Conservation (phyloP, 1,140 invertebrate species). For the Zaprionus capensis region DNA sequence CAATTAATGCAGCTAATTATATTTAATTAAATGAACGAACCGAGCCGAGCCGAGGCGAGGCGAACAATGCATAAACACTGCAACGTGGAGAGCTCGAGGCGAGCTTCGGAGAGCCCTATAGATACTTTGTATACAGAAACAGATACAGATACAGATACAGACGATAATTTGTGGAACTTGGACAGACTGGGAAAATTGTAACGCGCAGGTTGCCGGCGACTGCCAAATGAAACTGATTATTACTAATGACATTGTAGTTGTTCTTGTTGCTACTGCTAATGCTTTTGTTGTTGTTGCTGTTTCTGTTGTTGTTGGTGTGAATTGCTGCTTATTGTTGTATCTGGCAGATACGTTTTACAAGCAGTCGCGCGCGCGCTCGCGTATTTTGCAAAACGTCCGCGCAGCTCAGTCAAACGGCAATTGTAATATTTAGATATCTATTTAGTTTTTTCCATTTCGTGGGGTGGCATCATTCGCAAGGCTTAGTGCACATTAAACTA, state of each 20-base stretch:
- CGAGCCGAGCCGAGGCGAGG: constrained; percentile 27
- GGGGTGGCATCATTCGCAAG: constrained; percentile 75
- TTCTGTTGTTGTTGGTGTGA: constrained; percentile 61
- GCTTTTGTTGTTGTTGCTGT: constrained; percentile 28
- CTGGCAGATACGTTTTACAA: constrained; percentile 66
- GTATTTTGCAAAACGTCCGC: constrained; percentile 48
- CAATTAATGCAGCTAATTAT: constrained; percentile 83
- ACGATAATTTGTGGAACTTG: constrained; percentile 56
- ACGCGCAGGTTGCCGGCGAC: constrained; percentile 69
- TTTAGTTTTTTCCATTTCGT: constrained; percentile 55
- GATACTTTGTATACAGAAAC: constrained; percentile 41
- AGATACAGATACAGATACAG: constrained; percentile 21
- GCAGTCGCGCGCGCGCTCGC: constrained; percentile 28
- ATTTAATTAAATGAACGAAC: constrained; percentile 80
- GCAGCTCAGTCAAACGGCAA: constrained; percentile 53
- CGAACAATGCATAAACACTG: constrained; percentile 60
- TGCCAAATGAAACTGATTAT: constrained; percentile 79
- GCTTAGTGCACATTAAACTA: constrained; percentile 77
- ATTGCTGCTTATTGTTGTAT: constrained; percentile 78
- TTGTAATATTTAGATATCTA: constrained; percentile 57
- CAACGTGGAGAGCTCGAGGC: constrained; percentile 16
- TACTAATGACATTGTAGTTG: constrained; percentile 69
- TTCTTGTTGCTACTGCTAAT: constrained; percentile 1
- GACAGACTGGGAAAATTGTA: constrained; percentile 70
- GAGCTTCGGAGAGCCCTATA: constrained; percentile 33